Evolutionary conservation across 2,113 vertebrate species (phyloP), one percentile per base, ranked within the genome.

Genomic region (Mirza zaza): DNA sequence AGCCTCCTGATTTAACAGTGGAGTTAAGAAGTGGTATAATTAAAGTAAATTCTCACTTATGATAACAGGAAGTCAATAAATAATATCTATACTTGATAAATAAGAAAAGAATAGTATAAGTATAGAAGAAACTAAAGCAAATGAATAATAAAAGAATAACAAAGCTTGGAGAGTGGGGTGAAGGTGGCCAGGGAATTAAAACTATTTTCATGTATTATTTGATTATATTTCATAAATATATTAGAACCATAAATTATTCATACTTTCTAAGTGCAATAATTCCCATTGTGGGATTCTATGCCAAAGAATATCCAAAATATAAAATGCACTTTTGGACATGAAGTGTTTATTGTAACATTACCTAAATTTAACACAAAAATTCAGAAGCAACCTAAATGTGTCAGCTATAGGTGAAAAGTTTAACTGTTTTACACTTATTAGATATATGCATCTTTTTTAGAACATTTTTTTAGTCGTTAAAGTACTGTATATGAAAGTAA

Each of bases 321-420:
- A 80, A 84, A 90, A 59, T 79, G n/a, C 8, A 29, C 42, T 80
- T 95, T 91, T 42, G 27, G 65, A 48, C 9, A 25, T 83, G 32
- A 79, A 52, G 8, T 77, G 6, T 84, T 96, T 80, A 45, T 85
- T 92, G 8, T 6, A 61, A 4, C 52, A 92, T 83, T 88, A 70
- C 42, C 29, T 90, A 93, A 77, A 71, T 63, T 87, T 67, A 87
- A 86, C 59, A 87, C 12, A 67, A 80, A 93, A 79, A 95, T 89
- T 88, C 45, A 94, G 63, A 68, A 65, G 25, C 5, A 84, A 61
- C 21, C 29, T 79, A 87, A 87, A 85, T 83, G 77, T 12, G 23
- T 23, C 18, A 63, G 21, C 55, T 80, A 5, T 52, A 77, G 34
- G 36, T 67, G 14, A 55, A 91, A 94, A 71, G 5, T 63, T 93